Percentiles rank a stretch among this genome's conserved stretches.
Evolutionary conservation across 2,888 invertebrate genomes (phyloP).

Genomic region (Prostheceraeus crozeri): DNA sequence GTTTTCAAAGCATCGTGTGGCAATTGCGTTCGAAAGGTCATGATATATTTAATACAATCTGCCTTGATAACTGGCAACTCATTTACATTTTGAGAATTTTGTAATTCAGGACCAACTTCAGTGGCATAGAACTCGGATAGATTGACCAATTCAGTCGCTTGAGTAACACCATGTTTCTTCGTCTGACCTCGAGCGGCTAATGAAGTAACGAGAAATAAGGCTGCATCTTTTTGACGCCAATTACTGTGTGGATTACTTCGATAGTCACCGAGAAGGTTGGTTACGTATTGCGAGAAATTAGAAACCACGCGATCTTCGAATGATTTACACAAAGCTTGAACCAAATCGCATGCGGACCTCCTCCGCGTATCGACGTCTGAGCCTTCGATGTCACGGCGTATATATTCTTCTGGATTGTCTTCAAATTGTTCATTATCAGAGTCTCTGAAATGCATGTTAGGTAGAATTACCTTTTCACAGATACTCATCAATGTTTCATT

Average conservation of each 20-base stretch:
- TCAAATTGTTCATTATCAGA: constrained; percentile 90
- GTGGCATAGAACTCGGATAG: constrained; percentile 77
- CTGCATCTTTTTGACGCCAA: constrained; percentile 92
- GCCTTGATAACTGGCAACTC: constrained; percentile 84
- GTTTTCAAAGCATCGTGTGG: constrained; percentile 69
- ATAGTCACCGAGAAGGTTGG: constrained; percentile 63
- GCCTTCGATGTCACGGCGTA: constrained; percentile 80
- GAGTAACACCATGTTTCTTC: constrained; percentile 79
- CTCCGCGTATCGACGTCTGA: constrained; percentile 93
- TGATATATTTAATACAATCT: constrained; percentile 87
- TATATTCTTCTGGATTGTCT: constrained; percentile 84
- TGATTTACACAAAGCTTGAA: constrained; percentile 76
- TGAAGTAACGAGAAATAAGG: constrained; percentile 88
- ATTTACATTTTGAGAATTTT: constrained; percentile 64
- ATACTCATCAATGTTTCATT: constrained; percentile 65
- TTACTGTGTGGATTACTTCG: constrained; percentile 64
- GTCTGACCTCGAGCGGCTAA: constrained; percentile 81
- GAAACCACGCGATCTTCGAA: constrained; percentile 56
- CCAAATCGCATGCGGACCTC: constrained; percentile 90
- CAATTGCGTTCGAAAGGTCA: constrained; percentile 77
- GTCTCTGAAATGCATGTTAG: constrained; percentile 68
- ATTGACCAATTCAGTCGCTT: constrained; percentile 79
- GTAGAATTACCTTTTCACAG: constrained; percentile 94
- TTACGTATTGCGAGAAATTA: constrained; percentile 56
- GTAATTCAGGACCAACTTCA: constrained; percentile 78